These are phyloP conservation scores for Parapristionchus giblindavisi DNA, from an alignment of 2,888 invertebrate species.

Conservation along the genomic window DNA sequence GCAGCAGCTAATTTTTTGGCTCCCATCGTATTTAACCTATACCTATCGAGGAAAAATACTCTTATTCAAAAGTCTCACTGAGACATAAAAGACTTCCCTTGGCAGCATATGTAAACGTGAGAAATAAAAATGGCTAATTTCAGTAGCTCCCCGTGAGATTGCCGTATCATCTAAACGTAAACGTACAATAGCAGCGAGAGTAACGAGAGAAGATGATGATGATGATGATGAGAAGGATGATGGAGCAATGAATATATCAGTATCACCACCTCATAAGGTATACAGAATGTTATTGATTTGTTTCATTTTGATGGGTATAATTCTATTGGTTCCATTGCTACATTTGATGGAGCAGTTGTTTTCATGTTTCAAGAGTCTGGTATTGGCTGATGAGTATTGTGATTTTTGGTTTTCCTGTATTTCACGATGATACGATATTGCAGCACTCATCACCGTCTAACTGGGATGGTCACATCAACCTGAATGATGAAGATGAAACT, in stretches of 20 bases:
- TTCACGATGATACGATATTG: background rate
- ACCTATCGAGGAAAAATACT: too few relatives aligned
- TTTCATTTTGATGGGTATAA: background rate
- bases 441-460: constrained; percentile 26
- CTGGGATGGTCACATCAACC: constrained; percentile 58
- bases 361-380: background rate
- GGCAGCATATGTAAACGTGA: too few relatives aligned
- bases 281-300: background rate
- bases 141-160: constrained; percentile 27
- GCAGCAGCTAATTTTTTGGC: too few relatives aligned
- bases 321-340: too few relatives aligned
- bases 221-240: constrained; percentile 15
- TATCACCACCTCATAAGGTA: constrained; percentile 32
- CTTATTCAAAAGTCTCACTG: too few relatives aligned
- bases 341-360: background rate
- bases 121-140: background rate
- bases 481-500: constrained; percentile 51
- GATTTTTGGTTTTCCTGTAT: background rate
- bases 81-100: too few relatives aligned
- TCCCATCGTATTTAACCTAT: too few relatives aligned
- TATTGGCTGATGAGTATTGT: background rate
- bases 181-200: constrained; percentile 15
- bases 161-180: background rate
- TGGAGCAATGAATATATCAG: constrained; percentile 10
- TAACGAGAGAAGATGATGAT: background rate